Percentiles rank a stretch among this genome's conserved stretches.
These are phyloP conservation scores for Drosophila helvetica DNA, from an alignment of 2,888 invertebrate species.

Conservation along the genomic window DNA sequence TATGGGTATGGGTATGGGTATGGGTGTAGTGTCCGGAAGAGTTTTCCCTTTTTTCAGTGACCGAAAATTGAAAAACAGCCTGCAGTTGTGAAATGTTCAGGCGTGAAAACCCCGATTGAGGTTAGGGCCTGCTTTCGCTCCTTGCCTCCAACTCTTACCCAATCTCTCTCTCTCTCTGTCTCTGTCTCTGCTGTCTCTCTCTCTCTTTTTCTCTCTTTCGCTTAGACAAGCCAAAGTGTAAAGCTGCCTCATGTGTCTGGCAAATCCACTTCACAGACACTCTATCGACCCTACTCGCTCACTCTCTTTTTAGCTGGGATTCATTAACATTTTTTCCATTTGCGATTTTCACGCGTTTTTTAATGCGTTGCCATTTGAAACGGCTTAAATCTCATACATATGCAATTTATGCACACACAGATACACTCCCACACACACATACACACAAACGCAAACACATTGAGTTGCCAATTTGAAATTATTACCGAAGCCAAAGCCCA, in stretches of 20 bases:
- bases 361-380: constrained; percentile 70
- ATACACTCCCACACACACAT: constrained; percentile 25
- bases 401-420: constrained; percentile 65
- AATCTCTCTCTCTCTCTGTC: neutral
- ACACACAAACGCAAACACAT: constrained; percentile 25
- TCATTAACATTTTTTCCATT: constrained; percentile 78
- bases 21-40: neutral
- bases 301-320: constrained; percentile 39
- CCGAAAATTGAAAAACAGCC: constrained; percentile 80
- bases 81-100: constrained; percentile 80
- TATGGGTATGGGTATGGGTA: too few relatives aligned
- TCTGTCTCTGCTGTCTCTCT: neutral
- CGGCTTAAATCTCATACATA: constrained; percentile 79
- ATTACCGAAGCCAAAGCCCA: constrained; percentile 52
- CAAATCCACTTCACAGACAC: constrained; percentile 60
- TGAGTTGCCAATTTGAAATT: constrained; percentile 76
- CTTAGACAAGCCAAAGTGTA: constrained; percentile 75
- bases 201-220: constrained; percentile 29
- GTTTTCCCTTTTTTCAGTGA: constrained; percentile 60
- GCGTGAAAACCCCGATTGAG: constrained; percentile 79
- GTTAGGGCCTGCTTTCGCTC: constrained; percentile 50
- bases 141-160: neutral
- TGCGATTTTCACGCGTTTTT: constrained; percentile 74
- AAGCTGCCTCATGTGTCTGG: constrained; percentile 39
- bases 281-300: neutral